Percentiles rank a stretch among this genome's conserved stretches.
These are phyloP conservation scores for Indicator maculatus DNA, from an alignment of 2,113 vertebrate species.

Conservation along the genomic window DNA sequence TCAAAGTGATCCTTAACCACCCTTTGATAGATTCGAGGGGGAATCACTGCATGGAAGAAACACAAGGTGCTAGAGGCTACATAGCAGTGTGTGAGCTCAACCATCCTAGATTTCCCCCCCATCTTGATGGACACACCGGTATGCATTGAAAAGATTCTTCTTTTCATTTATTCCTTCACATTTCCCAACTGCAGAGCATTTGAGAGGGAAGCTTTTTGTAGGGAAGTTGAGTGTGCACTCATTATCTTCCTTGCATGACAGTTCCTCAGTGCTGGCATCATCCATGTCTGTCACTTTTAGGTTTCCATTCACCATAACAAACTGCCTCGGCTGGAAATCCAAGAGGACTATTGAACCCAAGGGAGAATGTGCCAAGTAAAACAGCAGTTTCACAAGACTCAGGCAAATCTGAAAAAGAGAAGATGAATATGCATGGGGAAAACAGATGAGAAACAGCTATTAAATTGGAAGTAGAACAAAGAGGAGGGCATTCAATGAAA, in stretches of 20 bases:
- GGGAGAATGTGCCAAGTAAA: constrained; percentile 88
- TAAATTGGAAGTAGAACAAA: constrained; percentile 64
- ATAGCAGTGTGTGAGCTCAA: neutral
- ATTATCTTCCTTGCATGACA: constrained; percentile 71
- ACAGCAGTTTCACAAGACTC: constrained; percentile 85
- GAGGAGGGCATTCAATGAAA: constrained; percentile 45
- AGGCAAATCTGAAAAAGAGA: constrained; percentile 84
- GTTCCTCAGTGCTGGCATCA: constrained; percentile 82
- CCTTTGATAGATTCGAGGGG: neutral
- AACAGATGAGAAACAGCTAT: constrained; percentile 43
- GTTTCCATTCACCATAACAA: constrained; percentile 86
- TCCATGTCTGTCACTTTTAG: constrained; percentile 92
- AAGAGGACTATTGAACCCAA: constrained; percentile 88
- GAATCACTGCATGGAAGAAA: neutral
- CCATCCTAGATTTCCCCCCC: neutral
- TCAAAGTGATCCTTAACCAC: neutral
- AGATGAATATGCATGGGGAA: constrained; percentile 51
- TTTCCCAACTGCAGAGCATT: constrained; percentile 72
- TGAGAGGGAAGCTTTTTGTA: constrained; percentile 81
- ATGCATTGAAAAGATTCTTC: constrained; percentile 92
- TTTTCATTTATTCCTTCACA: constrained; percentile 87
- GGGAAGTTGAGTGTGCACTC: constrained; percentile 88
- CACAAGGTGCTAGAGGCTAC: neutral
- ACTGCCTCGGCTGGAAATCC: constrained; percentile 94
- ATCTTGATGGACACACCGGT: constrained; percentile 74